phyloP scores from a whole-genome alignment of 2,888 invertebrate species.

The Mythimna ferrago region DNA sequence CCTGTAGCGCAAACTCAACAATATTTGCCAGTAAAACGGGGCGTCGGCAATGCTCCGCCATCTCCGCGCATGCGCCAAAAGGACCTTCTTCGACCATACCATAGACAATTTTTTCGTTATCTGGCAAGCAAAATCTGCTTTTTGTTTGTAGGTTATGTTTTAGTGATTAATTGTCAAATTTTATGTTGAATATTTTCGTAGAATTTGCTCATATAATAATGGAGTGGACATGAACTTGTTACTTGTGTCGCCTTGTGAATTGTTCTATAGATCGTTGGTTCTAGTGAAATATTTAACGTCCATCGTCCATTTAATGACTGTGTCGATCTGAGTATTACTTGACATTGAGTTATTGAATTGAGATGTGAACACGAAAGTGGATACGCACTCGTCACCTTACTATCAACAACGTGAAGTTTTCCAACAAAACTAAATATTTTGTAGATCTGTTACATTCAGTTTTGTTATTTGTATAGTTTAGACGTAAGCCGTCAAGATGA shows the following conservation, averaged over 20 bases:
- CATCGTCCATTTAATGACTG: slow-evolving; percentile 73
- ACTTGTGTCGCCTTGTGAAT: slow-evolving; percentile 64
- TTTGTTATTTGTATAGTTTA: slow-evolving; percentile 52
- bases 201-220: slow-evolving; percentile 73
- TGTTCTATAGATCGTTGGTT: slow-evolving; percentile 56
- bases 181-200: slow-evolving; percentile 81
- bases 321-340: slow-evolving; percentile 76
- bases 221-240: slow-evolving; percentile 75
- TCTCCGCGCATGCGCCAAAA: slow-evolving; percentile 80
- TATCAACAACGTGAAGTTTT: slow-evolving; percentile 70
- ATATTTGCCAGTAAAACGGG: slow-evolving; percentile 55
- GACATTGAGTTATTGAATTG: slow-evolving; percentile 84
- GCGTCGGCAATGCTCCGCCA: slow-evolving; percentile 47
- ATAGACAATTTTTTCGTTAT: slow-evolving; percentile 81
- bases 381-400: slow-evolving; percentile 78
- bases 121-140: slow-evolving; percentile 78
- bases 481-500: slow-evolving; percentile 85
- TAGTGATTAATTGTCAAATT: slow-evolving; percentile 88
- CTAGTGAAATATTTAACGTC: slow-evolving; percentile 59
- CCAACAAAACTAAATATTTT: slow-evolving; percentile 44
- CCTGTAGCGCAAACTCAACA: slow-evolving; percentile 63
- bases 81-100: slow-evolving; percentile 65
- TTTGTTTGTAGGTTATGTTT: slow-evolving; percentile 89
- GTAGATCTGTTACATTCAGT: slow-evolving; percentile 48
- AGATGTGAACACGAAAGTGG: slow-evolving; percentile 84